Conservation (phyloP, 2,797 vertebrate species). For the Onychomys torridus region DNA sequence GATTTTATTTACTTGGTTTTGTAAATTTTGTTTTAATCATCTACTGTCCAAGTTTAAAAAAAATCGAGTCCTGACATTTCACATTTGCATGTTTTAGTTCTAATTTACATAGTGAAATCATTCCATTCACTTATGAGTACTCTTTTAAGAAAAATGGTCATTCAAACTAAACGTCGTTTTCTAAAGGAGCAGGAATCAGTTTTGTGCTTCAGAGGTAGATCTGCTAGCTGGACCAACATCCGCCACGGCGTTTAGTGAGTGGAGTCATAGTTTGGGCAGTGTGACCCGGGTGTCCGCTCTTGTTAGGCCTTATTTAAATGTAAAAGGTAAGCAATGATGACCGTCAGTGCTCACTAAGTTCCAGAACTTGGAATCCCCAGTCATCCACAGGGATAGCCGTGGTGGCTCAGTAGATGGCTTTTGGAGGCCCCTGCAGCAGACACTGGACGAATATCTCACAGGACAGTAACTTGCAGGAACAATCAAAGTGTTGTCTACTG, state of each 20-base stretch:
- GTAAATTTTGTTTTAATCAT: conserved; percentile 70
- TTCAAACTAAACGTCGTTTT: not conserved
- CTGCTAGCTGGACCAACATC: not conserved
- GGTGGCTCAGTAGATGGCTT: not conserved
- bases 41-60: conserved; percentile 75
- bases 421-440: not conserved
- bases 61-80: conserved; percentile 46
- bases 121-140: not conserved
- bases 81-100: conserved; percentile 39
- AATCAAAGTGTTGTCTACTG: not conserved
- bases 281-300: not conserved
- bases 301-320: conserved; percentile 46
- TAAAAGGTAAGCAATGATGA: conserved; percentile 59
- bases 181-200: not conserved
- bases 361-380: not conserved
- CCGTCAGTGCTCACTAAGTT: not conserved
- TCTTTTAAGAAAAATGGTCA: not conserved
- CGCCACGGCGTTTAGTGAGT: not conserved
- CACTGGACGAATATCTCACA: accelerated
- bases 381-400: not conserved
- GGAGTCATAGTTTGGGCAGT: not conserved
- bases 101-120: conserved; percentile 8
- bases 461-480: not conserved
- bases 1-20: conserved; percentile 76
- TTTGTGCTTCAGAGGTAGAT: conserved; percentile 16